Conservation (phyloP, 2,888 invertebrate genomes). For the Sinodicranocentrus sp. region DNA sequence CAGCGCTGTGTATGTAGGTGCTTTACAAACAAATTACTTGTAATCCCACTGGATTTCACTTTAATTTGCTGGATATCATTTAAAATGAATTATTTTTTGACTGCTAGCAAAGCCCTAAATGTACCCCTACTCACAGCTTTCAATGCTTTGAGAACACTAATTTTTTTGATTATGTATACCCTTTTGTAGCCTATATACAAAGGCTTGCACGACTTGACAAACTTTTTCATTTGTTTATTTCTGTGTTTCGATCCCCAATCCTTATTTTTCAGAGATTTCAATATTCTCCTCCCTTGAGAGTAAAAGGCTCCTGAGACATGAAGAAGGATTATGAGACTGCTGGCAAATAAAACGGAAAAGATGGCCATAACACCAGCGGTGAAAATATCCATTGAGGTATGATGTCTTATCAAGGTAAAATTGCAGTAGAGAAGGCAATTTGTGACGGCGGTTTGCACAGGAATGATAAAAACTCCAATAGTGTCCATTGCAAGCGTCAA, state of each 20-base stretch:
- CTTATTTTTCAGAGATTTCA: neutral
- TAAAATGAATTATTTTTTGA: too few species aligned
- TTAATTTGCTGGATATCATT: too few species aligned
- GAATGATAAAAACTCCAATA: neutral
- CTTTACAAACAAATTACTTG: too few species aligned
- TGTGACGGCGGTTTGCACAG: neutral
- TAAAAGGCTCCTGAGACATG: neutral
- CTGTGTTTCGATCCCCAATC: neutral
- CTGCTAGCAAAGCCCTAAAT: neutral
- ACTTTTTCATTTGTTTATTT: conserved; percentile 5
- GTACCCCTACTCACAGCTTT: neutral
- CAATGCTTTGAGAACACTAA: neutral
- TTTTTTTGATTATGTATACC: neutral
- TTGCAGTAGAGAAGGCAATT: neutral
- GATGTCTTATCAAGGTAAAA: neutral
- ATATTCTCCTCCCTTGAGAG: neutral
- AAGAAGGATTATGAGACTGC: neutral
- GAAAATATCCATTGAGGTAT: neutral
- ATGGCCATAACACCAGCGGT: neutral
- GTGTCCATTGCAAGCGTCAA: neutral
- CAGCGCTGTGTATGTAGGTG: too few species aligned
- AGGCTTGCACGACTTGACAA: neutral
- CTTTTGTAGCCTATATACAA: neutral
- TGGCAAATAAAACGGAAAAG: neutral
- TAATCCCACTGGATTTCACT: too few species aligned